Evolutionary conservation across 2,888 invertebrate genomes (phyloP), one percentile per base, ranked within the genome.

Genomic region (Melipona beecheii): DNA sequence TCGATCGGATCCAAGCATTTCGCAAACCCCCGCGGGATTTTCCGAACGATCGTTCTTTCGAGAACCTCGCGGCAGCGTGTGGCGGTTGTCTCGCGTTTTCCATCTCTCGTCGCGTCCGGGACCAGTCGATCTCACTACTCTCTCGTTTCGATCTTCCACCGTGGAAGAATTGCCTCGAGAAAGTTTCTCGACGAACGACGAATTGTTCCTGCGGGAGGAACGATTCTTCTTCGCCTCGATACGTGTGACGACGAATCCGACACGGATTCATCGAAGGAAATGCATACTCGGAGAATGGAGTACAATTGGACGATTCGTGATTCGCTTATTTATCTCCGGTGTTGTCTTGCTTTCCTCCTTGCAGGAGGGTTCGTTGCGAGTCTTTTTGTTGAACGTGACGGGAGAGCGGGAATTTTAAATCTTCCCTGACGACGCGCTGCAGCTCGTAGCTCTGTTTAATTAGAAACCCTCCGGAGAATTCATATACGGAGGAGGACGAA

Each of bases 281-380:
- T 54, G 9, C 5, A 65, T 36, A 27, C 17, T 70, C 75, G 74
- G n/a, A 2, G 31, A 31, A 56, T 52, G 68, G 50, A 21, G 52
- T 27, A n/a, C 65, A 1, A 24, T n/a, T 6, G n/a, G 31, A 1
- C 43, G 36, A 71, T 70, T 77, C 43, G 77, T 58, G 77, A 83
- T 74, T 81, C 76, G 70, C 74, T 76, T 73, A 50, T 81, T 76
- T 69, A 71, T 36, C 75, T 73, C 62, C 50, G 43, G 69, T 66
- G 71, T 58, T 66, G 71, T 58, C 70, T 65, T 54, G 36, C n/a
- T 75, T 78, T 66, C 69, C 68, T 52, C 43, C 5, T n/a, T 24
- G n/a, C 64, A 13, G 24, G 49, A 17, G 2, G 0, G 81, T 24
- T 75, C 52, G 69, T 76, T 69, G 66, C 70, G 60, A 54, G 6